Evolutionary conservation across 2,113 vertebrate genomes (phyloP), one percentile per base, ranked within the genome.

Genomic region (Mustela lutreola): DNA sequence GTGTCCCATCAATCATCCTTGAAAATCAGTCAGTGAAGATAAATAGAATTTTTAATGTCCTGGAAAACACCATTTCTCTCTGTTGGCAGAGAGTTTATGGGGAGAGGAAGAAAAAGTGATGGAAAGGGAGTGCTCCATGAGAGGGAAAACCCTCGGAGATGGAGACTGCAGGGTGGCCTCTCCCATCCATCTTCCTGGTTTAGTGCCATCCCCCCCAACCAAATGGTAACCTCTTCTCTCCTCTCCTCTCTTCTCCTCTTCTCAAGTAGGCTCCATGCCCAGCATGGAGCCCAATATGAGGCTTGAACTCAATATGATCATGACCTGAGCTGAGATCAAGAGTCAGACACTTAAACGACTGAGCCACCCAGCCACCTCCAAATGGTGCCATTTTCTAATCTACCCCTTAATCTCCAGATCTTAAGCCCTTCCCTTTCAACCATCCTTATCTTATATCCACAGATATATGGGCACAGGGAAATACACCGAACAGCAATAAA

Each of bases 21-120:
- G 91, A 94, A 95, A 95, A 87, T 97, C 62, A 90, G 75, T 96
- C 75, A 67, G 71, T 70, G 36, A 97, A 98, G 95, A 97, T 93
- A 28, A 95, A 96, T 88, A 94, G 48, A 86, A 67, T 53, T 86
- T 94, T 87, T 94, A 90, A 98, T 95, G 48, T 83, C 70, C 58
- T 93, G 39, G 33, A 88, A 96, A 96, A 33, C n/a, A 89, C 19
- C 84, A 42, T 92, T 95, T 96, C 73, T 91, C 79, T 96, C 7
- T 67, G 42, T 88, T 89, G 67, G 16, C 48, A 78, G n/a, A 62
- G 7, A 65, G 39, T 81, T 97, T 89, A 73, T 60, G 39, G 33
- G 36, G 12, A 63, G 39, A 75, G 22, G 22, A 85, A 39, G 67
- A 94, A 9, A 89, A 80, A 80, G 11, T 2, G 33, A 91, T 42